These are phyloP conservation scores for Tyrannus savana DNA, from an alignment of 2,113 vertebrate species.

Conservation along the genomic window DNA sequence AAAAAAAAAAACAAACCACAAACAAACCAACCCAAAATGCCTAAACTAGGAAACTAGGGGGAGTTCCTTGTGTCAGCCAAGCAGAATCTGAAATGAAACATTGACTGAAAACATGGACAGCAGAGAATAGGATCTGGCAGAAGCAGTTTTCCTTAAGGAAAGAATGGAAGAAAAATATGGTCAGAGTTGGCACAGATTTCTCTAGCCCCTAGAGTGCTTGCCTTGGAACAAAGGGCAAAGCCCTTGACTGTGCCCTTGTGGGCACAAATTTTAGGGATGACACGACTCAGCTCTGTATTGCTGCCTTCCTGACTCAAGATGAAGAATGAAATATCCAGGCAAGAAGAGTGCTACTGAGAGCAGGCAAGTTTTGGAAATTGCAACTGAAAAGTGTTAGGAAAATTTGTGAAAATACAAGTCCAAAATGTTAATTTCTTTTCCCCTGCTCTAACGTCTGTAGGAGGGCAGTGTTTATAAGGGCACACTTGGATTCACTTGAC, in stretches of 20 bases:
- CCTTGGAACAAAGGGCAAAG: neutral
- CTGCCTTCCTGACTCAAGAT: neutral
- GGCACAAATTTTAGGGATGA: neutral
- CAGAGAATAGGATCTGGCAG: neutral
- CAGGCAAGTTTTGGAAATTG: neutral
- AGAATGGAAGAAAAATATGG: neutral
- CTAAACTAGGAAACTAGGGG: neutral
- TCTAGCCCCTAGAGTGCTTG: neutral
- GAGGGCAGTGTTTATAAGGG: neutral
- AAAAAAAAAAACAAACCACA: rapidly evolving
- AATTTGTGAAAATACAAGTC: neutral
- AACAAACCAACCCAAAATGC: too few species aligned
- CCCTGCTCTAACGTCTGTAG: neutral
- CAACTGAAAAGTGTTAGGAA: neutral
- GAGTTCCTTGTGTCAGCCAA: neutral
- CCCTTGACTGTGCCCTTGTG: neutral
- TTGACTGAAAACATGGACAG: neutral
- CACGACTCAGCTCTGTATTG: neutral
- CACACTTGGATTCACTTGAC: neutral
- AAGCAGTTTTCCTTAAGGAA: neutral
- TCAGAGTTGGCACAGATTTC: neutral
- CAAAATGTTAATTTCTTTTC: neutral
- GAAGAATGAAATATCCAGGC: neutral
- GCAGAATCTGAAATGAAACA: neutral
- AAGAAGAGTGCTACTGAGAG: neutral